Evolutionary conservation across 2,888 invertebrate genomes (phyloP), one percentile per base, ranked within the genome.

Genomic region (Microdon myrmicae): DNA sequence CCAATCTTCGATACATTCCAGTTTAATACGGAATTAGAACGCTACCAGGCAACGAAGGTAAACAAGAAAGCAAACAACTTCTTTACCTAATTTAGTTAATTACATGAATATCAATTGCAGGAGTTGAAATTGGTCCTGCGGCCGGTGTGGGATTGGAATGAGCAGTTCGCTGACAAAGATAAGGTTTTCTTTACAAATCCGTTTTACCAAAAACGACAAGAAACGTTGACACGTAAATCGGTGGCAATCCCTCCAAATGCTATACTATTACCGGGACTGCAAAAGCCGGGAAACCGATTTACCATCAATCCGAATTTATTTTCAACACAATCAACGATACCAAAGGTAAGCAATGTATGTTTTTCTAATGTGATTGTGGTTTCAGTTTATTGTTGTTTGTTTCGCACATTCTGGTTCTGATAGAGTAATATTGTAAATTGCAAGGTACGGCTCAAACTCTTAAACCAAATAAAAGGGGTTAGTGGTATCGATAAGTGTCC

Each of bases 1-100:
- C 92, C 95, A 7, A 83, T 96, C 41, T 95, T 95, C 74, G 94
- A 94, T 71, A 95, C 95, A 23, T 96, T 96, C 82, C 84, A 96
- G 55, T 96, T 96, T 75, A 93, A 95, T 79, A 90, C 88, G 70
- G 90, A 90, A 68, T 84, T 88, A 68, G 92, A 93, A 71, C 82
- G 93, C 3, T 81, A 85, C 14, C 80, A 86, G 25, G 92, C 92
- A 9, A 83, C 73, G 2, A 67, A 53, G 26, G 74, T 64, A 12
- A 58, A 80, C 2, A 71, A 83, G 67, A 83, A 82, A 79, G 88
- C 88, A 73, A 79, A 75, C 53, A 9, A 10, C 22, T 8, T 41
- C 3, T 12, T 26, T 20, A 7, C 31, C 14, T 41, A 14, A 13
- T 32, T 26, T 41, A 7, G 1, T 16, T 8, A 10, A 19, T 34